These are phyloP conservation scores for Podotricha telesiphe DNA, from an alignment of 2,888 invertebrate genomes.

Conservation along the genomic window DNA sequence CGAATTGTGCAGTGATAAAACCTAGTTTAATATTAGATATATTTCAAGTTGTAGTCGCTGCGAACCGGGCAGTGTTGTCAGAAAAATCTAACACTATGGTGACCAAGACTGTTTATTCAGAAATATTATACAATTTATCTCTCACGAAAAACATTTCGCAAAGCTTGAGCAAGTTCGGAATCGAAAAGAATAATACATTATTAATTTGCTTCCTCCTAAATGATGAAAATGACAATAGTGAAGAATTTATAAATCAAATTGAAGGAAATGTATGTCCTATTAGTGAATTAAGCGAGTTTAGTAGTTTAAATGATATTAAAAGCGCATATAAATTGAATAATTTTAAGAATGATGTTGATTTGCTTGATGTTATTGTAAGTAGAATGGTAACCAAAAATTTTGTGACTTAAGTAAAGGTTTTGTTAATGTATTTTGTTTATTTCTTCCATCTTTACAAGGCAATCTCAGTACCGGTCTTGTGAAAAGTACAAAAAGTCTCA, in stretches of 20 bases:
- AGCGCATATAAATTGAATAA: constrained; percentile 85
- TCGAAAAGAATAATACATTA: constrained; percentile 64
- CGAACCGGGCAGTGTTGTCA: constrained; percentile 85
- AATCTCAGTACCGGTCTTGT: no score
- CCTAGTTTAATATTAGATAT: constrained; percentile 84
- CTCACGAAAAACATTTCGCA: constrained; percentile 87
- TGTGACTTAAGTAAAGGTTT: constrained; percentile 50
- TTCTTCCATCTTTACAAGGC: no score
- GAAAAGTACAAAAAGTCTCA: no score
- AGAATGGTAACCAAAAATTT: constrained; percentile 87
- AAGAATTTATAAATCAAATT: constrained; percentile 73
- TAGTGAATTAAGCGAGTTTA: constrained; percentile 70
- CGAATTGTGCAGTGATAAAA: constrained; percentile 86
- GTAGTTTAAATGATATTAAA: constrained; percentile 79
- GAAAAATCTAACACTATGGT: constrained; percentile 76
- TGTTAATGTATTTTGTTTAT: neutral
- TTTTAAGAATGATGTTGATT: constrained; percentile 62
- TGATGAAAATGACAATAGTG: constrained; percentile 51
- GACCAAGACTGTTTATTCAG: constrained; percentile 85
- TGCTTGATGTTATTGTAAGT: constrained; percentile 85
- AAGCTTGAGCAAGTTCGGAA: constrained; percentile 86
- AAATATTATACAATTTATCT: constrained; percentile 87
- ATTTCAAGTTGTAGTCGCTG: constrained; percentile 85
- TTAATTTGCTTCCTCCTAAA: constrained; percentile 65
- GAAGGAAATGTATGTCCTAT: constrained; percentile 81